phyloP scores from a whole-genome alignment of 2,113 vertebrate genomes.

The Guaruba guarouba region DNA sequence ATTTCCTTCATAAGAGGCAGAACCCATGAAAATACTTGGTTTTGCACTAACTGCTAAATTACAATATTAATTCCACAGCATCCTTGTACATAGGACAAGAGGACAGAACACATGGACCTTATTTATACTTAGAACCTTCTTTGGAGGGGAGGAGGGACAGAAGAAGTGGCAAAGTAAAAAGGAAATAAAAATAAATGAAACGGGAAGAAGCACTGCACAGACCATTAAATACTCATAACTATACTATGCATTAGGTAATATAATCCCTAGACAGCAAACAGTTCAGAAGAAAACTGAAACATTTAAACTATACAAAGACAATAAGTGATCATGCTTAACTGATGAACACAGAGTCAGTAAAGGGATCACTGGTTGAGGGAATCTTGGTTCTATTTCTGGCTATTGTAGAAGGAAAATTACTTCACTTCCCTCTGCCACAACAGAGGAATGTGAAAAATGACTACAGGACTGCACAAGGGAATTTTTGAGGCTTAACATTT shows the following conservation, averaged over 20 bases:
- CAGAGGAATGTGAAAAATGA: background rate
- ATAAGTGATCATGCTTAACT: background rate
- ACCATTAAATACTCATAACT: background rate
- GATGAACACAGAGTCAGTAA: background rate
- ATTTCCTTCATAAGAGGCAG: background rate
- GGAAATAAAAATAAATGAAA: background rate
- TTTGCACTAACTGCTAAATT: background rate
- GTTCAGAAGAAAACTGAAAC: background rate
- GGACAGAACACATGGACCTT: background rate
- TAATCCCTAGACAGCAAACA: background rate
- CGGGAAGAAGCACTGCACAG: background rate
- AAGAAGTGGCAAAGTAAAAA: background rate
- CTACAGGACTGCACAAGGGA: background rate
- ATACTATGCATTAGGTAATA: background rate
- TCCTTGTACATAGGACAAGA: background rate
- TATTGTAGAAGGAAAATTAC: background rate
- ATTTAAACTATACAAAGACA: background rate
- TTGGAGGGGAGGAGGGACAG: background rate
- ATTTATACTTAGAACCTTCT: background rate
- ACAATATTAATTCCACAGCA: background rate
- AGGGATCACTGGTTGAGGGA: background rate
- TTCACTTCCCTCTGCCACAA: background rate
- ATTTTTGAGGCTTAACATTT: constrained; percentile 7
- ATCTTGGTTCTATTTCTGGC: background rate
- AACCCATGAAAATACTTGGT: background rate